Conservation (phyloP, 2,113 vertebrate species). For the Pao palembangensis region DNA sequence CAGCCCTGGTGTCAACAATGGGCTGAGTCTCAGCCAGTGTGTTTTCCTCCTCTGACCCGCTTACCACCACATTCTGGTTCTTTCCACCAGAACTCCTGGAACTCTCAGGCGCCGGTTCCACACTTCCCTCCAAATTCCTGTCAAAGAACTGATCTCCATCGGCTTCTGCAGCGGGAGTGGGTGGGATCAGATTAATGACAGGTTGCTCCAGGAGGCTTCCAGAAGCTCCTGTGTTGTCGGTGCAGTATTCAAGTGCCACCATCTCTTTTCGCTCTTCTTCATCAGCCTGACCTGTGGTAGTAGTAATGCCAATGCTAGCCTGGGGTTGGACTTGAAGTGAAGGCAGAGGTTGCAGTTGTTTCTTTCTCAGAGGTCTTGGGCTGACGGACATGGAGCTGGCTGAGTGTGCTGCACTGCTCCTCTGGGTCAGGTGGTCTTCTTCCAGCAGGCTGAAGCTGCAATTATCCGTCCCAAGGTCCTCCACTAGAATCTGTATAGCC, state of each 20-base stretch:
- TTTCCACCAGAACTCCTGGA: constrained; percentile 45
- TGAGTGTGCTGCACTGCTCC: constrained; percentile 29
- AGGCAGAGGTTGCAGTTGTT: constrained; percentile 53
- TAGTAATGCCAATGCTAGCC: background rate
- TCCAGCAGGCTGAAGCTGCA: constrained; percentile 56
- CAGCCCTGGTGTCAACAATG: background rate
- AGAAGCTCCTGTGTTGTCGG: constrained; percentile 9
- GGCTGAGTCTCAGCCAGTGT: constrained; percentile 2
- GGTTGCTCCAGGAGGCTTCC: constrained; percentile 59
- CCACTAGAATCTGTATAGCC: constrained; percentile 59
- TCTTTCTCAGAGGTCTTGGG: constrained; percentile 50
- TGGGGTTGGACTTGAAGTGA: constrained; percentile 53
- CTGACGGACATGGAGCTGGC: constrained; percentile 57
- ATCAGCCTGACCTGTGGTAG: constrained; percentile 18
- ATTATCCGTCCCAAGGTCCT: constrained; percentile 70
- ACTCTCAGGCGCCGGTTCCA: constrained; percentile 36
- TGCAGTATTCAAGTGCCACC: constrained; percentile 27
- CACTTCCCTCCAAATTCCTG: constrained; percentile 59
- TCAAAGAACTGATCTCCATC: constrained; percentile 74
- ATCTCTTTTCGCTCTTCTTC: constrained; percentile 37
- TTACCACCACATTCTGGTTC: constrained; percentile 5
- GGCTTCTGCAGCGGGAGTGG: constrained; percentile 68
- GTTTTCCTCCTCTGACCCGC: constrained; percentile 7
- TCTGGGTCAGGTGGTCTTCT: constrained; percentile 23
- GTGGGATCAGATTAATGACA: constrained; percentile 75